phyloP scores from a whole-genome alignment of 1,140 invertebrate species.

The Papilio polytes region DNA sequence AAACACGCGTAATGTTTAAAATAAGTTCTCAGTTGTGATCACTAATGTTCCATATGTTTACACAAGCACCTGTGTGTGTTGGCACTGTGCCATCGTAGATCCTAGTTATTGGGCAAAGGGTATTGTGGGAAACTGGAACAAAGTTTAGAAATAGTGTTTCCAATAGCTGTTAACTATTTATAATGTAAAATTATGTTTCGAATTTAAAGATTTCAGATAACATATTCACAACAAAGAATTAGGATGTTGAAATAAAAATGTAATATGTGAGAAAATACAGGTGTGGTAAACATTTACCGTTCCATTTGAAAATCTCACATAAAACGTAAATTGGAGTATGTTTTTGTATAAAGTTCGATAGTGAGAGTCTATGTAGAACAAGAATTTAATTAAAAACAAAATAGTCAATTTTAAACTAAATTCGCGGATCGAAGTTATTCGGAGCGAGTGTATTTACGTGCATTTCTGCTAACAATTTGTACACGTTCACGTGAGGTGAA shows the following conservation, averaged over 20 bases:
- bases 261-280: not conserved
- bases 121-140: conserved; percentile 44
- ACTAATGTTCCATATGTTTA: not conserved
- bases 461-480: not conserved
- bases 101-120: conserved; percentile 18
- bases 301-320: no score
- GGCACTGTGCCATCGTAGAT: conserved; percentile 35
- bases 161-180: conserved; percentile 15
- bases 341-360: no score
- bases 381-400: no score
- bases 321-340: no score
- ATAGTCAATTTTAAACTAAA: not conserved
- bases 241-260: not conserved
- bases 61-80: conserved; percentile 33
- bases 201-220: not conserved
- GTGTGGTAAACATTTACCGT: not conserved
- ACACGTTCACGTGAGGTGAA: conserved; percentile 11
- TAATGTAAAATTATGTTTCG: conserved; percentile 1
- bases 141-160: conserved; percentile 41
- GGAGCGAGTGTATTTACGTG: not conserved
- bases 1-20: not conserved
- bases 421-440: not conserved
- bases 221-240: not conserved
- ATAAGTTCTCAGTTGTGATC: not conserved
- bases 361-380: no score